phyloP scores from a whole-genome alignment of 2,888 invertebrate genomes.

The Tryphoninae sp. region DNA sequence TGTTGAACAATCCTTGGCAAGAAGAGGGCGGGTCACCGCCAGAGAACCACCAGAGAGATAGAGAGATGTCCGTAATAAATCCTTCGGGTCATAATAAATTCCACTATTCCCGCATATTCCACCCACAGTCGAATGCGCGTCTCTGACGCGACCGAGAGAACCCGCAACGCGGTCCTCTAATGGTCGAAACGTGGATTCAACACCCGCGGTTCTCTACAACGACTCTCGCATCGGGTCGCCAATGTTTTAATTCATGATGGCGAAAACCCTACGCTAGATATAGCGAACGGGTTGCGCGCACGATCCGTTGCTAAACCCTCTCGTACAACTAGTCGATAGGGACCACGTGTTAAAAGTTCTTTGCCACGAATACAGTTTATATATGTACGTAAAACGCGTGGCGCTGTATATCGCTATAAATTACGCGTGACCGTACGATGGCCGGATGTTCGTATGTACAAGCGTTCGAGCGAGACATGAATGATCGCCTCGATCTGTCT shows the following conservation, averaged over 20 bases:
- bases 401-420: constrained; percentile 4
- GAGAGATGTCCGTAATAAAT: constrained; percentile 47
- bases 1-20: constrained; percentile 19
- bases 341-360: constrained; percentile 19
- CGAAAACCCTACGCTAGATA: constrained; percentile 17
- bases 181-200: constrained; percentile 40
- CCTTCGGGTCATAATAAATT: constrained; percentile 51
- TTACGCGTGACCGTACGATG: neutral
- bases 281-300: neutral
- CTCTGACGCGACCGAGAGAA: neutral
- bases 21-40: constrained; percentile 24
- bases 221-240: neutral
- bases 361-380: neutral
- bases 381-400: neutral
- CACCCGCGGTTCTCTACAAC: constrained; percentile 2
- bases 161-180: constrained; percentile 10
- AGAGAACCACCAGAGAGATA: constrained; percentile 25
- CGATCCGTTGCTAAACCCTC: neutral
- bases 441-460: constrained; percentile 1
- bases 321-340: constrained; percentile 16
- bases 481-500: neutral
- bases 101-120: constrained; percentile 49
- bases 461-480: constrained; percentile 12
- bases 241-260: constrained; percentile 26
- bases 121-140: constrained; percentile 6